These are phyloP conservation scores for Eumeta japonica DNA, from an alignment of 1,140 invertebrate species.

Conservation along the genomic window DNA sequence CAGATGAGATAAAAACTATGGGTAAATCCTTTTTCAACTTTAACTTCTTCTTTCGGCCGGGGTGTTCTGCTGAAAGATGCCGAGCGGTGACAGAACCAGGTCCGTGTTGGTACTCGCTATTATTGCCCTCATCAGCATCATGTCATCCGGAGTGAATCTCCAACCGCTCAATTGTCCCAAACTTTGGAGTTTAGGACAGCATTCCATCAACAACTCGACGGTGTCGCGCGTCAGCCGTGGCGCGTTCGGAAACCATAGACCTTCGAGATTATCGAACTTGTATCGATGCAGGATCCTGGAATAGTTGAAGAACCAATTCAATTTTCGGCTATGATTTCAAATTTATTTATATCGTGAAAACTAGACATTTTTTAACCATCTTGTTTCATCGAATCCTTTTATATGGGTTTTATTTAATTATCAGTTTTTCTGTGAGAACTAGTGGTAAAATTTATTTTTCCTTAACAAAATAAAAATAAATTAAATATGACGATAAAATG, in stretches of 20 bases:
- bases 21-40: no score
- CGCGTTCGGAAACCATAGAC: conserved; percentile 65
- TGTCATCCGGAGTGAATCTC: conserved; percentile 62
- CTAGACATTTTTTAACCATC: no score
- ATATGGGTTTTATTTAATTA: no score
- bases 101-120: conserved; percentile 63
- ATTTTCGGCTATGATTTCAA: no score
- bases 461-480: no score
- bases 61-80: conserved; percentile 49
- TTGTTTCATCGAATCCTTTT: neutral
- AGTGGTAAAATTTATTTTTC: no score
- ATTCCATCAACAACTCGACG: conserved; percentile 63
- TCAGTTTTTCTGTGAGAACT: no score
- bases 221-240: conserved; percentile 59
- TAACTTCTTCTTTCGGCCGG: no score
- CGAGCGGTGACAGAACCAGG: conserved; percentile 57
- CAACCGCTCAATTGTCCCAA: conserved; percentile 64
- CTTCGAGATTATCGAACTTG: conserved; percentile 60
- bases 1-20: no score
- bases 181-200: conserved; percentile 62
- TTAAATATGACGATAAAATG: no score
- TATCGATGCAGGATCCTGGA: conserved; percentile 58
- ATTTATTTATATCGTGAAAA: neutral
- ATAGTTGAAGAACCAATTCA: conserved; percentile 13
- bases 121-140: conserved; percentile 62